Evolutionary conservation across 2,797 vertebrate species (phyloP).

Genomic region (Acanthopagrus latus): DNA sequence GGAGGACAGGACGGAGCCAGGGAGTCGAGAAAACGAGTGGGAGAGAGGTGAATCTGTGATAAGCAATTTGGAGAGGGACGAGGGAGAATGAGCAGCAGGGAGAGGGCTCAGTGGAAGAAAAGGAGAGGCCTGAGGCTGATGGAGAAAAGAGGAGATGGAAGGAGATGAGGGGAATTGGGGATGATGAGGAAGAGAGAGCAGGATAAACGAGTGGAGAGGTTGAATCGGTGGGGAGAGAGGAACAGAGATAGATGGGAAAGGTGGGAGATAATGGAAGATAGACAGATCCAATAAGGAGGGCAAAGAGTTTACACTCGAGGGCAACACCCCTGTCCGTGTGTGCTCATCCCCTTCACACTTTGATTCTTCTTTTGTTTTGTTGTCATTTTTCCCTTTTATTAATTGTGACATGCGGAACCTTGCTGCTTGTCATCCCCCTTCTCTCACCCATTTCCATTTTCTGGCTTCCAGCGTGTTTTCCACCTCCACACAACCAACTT

Average conservation of each 20-base stretch:
- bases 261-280: slow-evolving; percentile 7
- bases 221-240: slow-evolving; percentile 27
- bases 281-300: neutral
- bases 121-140: slow-evolving; percentile 23
- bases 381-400: slow-evolving; percentile 1
- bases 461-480: neutral
- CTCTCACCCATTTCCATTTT: too few species aligned
- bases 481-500: neutral
- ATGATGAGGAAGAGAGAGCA: slow-evolving; percentile 23
- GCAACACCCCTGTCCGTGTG: neutral
- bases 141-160: slow-evolving; percentile 22
- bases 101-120: slow-evolving; percentile 9
- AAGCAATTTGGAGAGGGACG: slow-evolving; percentile 27
- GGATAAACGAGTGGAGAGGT: slow-evolving; percentile 5
- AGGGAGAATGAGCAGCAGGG: slow-evolving; percentile 18
- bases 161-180: slow-evolving; percentile 30
- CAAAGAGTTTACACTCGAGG: neutral
- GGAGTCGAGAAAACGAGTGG: slow-evolving; percentile 50
- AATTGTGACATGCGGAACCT: too few species aligned
- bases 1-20: slow-evolving; percentile 32
- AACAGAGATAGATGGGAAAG: neutral
- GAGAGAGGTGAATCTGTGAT: slow-evolving; percentile 51
- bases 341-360: neutral
- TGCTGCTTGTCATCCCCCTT: too few species aligned
- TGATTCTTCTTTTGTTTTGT: neutral